Evolutionary conservation across 2,113 vertebrate species (phyloP).

Genomic region (Brachypteracias leptosomus): DNA sequence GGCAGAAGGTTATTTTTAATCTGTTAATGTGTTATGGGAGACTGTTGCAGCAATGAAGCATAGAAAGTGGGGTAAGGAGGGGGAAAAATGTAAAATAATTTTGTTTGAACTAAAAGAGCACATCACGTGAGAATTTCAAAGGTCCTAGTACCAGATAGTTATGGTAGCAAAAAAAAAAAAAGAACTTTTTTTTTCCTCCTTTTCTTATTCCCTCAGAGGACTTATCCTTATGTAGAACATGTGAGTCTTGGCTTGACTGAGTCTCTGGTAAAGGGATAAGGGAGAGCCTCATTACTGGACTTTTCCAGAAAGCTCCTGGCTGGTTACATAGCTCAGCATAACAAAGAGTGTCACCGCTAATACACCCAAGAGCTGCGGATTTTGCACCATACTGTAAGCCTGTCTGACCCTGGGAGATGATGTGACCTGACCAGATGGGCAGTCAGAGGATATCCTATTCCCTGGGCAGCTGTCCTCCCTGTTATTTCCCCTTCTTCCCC

Average conservation of each 20-base stretch:
- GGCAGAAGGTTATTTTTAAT: conserved; percentile 48
- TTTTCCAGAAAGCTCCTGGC: neutral
- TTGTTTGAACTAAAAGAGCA: neutral
- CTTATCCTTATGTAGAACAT: rapidly evolving
- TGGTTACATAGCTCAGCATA: neutral
- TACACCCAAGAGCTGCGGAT: neutral
- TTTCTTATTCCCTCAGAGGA: neutral
- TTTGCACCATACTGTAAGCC: neutral
- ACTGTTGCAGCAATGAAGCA: neutral
- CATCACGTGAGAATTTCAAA: neutral
- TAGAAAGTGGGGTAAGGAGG: neutral
- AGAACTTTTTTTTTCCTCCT: rapidly evolving
- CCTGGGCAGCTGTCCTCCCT: neutral
- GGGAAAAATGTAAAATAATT: neutral
- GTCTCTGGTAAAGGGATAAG: neutral
- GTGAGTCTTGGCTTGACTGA: neutral
- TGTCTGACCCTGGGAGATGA: neutral
- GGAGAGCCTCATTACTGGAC: neutral
- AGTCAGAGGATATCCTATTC: neutral
- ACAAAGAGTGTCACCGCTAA: neutral
- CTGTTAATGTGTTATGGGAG: neutral
- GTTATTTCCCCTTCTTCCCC: neutral
- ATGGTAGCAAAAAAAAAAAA: neutral
- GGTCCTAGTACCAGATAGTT: neutral
- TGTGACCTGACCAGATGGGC: neutral